Evolutionary conservation across 1,140 invertebrate species (phyloP).

Genomic region (Augochlora pura): DNA sequence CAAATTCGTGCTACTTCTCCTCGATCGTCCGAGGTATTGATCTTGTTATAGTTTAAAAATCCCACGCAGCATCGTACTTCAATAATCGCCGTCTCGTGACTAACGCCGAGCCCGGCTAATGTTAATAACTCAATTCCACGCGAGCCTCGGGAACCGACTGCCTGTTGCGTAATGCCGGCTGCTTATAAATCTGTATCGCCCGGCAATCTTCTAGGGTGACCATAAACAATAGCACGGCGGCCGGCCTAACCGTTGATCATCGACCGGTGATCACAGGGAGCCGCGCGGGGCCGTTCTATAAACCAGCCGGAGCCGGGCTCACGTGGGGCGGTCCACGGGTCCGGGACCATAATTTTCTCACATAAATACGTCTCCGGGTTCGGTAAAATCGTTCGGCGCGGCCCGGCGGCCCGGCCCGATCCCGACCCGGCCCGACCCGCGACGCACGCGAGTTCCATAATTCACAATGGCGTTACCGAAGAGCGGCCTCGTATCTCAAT

Average conservation of each 20-base stretch:
- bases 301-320: background rate
- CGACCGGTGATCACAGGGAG: slow-evolving; percentile 24
- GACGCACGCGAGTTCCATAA: slow-evolving; percentile 66
- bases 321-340: slow-evolving; percentile 30
- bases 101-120: background rate
- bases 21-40: too few species aligned
- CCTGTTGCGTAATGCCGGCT: slow-evolving; percentile 24
- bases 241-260: slow-evolving; percentile 36
- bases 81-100: background rate
- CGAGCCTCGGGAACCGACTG: background rate
- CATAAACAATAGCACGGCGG: background rate
- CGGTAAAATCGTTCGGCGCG: slow-evolving; percentile 50
- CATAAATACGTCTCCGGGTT: slow-evolving; percentile 64
- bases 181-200: slow-evolving; percentile 2
- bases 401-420: slow-evolving; percentile 6
- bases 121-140: slow-evolving; percentile 17
- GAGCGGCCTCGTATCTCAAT: slow-evolving; percentile 62
- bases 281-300: background rate
- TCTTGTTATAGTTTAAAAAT: too few species aligned
- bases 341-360: slow-evolving; percentile 59
- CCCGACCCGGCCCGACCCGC: slow-evolving; percentile 2
- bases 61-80: too few species aligned
- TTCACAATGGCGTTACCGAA: slow-evolving; percentile 50
- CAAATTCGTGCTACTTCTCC: too few species aligned
- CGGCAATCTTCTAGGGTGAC: background rate